Evolutionary conservation across 2,113 vertebrate genomes (phyloP), one percentile per base, ranked within the genome.

Genomic region (Maccullochella peelii): DNA sequence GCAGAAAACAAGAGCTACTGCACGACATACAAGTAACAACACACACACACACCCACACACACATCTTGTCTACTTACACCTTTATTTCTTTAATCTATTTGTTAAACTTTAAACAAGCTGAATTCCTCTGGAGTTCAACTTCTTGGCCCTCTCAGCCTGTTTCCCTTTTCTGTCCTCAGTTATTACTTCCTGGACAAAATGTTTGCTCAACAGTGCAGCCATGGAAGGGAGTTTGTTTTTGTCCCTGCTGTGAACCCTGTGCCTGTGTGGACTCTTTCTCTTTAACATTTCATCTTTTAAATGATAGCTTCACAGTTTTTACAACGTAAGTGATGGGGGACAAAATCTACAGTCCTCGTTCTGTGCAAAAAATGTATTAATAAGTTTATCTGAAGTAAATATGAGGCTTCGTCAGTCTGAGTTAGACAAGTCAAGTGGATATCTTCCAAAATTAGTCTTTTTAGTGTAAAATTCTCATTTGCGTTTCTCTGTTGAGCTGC

Each of bases 1-100:
- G 97, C 33, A 95, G 98, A 61, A 99, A 99, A 95, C 96, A 97
- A 93, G 98, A 99, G 88, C 96, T 99, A 77, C 97, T 99, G 90
- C 97, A 97, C 5, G 98, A 99, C 95, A 99, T 99, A 89, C 97
- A 99, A 95, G 98, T 99, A 88, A 93, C 71, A 50, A 63, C 11
- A 57, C 54, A 77, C 67, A 30, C 33, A 33, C 33, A 33, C 33
- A 33, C 59, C 47, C 67, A 61, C 62, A 75, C 20, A 61, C 27
- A 6, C 69, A 57, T 50, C 30, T 42, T 23, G 42, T 42, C 42
- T 42, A 42, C 42, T 42, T 21, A 36, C 10, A 14, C 42, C 10
- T 62, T 61, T 40, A 21, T 25, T 54, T 58, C 15, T 76, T 25
- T 11, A 30, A 52, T 47, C n/a, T 2, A 14, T 72, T 40, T 52